A percentile compares a stretch with the other conserved stretches of the same genome.
Conservation (phyloP, 2,888 invertebrate genomes). For the Pyrochroa serraticornis region DNA sequence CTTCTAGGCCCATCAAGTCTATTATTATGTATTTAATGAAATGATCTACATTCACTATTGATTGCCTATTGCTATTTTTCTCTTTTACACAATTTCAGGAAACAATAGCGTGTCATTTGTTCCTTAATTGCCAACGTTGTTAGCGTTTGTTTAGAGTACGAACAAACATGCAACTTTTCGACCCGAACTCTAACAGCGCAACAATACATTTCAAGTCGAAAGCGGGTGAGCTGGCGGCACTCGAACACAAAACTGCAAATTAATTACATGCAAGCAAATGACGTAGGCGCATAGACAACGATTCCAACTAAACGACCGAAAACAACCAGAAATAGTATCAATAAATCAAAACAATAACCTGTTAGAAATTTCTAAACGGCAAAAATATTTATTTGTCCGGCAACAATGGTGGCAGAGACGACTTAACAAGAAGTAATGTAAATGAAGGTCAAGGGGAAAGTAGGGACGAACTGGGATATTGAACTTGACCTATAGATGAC, state of each 20-base stretch:
- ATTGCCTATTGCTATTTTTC: no score
- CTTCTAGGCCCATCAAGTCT: no score
- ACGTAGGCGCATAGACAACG: background rate
- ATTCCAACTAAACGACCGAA: background rate
- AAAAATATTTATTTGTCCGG: background rate
- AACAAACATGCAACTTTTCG: no score
- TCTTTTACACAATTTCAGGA: background rate
- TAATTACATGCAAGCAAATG: background rate
- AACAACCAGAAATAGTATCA: background rate
- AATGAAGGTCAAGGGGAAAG: slow-evolving; percentile 32
- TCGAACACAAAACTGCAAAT: background rate
- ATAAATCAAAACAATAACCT: background rate
- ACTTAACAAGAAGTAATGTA: slow-evolving; percentile 9
- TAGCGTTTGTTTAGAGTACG: slow-evolving; percentile 1
- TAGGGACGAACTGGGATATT: slow-evolving; percentile 33
- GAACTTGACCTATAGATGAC: slow-evolving; percentile 48
- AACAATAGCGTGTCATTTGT: slow-evolving; percentile 18
- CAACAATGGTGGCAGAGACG: background rate
- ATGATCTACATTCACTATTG: no score
- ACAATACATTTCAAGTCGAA: no score
- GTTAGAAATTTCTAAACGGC: no score
- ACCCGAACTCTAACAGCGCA: no score
- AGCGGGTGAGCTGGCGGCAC: no score
- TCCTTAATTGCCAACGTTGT: slow-evolving; percentile 23
- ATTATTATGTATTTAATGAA: no score